Evolutionary conservation across 2,797 vertebrate genomes (phyloP).

Genomic region (Urocyon cinereoargenteus): DNA sequence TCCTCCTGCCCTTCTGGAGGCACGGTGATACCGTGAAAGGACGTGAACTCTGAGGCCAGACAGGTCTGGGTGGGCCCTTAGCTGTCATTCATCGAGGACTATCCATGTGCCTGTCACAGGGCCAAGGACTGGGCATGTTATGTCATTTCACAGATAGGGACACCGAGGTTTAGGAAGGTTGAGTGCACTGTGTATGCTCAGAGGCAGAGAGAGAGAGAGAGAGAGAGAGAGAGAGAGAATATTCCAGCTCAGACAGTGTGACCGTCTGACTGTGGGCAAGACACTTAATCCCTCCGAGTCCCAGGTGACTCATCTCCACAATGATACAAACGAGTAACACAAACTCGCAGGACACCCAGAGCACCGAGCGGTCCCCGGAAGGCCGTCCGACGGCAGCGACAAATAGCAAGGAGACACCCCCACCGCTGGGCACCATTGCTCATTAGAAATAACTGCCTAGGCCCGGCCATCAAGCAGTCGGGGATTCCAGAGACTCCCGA

Average conservation of each 20-base stretch:
- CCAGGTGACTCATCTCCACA: neutral
- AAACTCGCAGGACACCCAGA: neutral
- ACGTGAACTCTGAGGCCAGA: neutral
- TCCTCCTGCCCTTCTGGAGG: neutral
- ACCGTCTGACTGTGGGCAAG: neutral
- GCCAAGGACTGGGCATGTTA: neutral
- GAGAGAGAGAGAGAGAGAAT: neutral
- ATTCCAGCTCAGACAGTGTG: neutral
- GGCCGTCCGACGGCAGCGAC: neutral
- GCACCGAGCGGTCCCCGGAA: neutral
- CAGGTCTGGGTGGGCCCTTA: neutral
- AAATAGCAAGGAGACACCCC: neutral
- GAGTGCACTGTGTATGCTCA: neutral
- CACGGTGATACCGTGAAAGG: neutral
- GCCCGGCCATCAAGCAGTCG: slow-evolving; percentile 35
- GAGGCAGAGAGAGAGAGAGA: neutral
- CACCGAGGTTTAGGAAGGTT: neutral
- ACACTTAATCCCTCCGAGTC: neutral
- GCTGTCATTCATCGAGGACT: neutral
- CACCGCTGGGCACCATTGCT: neutral
- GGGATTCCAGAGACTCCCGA: slow-evolving; percentile 63
- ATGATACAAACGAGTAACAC: fast-evolving
- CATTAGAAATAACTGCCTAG: slow-evolving; percentile 30
- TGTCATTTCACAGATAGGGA: neutral
- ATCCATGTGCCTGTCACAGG: neutral